Evolutionary conservation across 1,140 invertebrate species (phyloP), one percentile per base, ranked within the genome.

Genomic region (Brachionus sp.): DNA sequence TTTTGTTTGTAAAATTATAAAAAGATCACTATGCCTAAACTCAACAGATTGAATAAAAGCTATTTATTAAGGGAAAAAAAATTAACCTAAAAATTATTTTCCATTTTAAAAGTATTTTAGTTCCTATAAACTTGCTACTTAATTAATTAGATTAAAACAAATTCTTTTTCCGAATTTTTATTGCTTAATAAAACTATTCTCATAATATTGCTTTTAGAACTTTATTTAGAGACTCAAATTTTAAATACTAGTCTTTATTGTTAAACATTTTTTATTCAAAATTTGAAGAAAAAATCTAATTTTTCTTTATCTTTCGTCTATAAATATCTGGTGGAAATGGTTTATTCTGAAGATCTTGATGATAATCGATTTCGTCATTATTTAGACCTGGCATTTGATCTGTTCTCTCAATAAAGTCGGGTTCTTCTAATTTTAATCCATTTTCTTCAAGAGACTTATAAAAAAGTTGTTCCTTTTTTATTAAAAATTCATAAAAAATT

Each of bases 381-480:
- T 80, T 53, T 25, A 80, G 25, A 29, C 77, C 77, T n/a, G 62
- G 50, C 13, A 19, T 66, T 35, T 80, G 35, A 62, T 62, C 77
- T 7, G n/a, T 19, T 80, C 50, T 80, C 35, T 80, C 77, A 35
- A 80, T 62, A 62, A 80, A 80, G 3, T 80, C 25, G 4, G 46
- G 25, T 16, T 80, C 77, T 80, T 80, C 77, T 42, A 80, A 35
- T 39, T 66, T 62, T 13, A 80, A 23, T 9, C 62, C 77, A 50
- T 46, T 23, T 19, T 80, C 77, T 80, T 4, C 12, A 19, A 80
- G 25, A 4, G 25, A 33, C 35, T 80, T 62, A 62, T 66, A 66
- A 62, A 80, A 80, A 29, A 66, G 7, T 80, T 80, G 50, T 35
- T 80, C 77, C 50, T 80, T 46, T 10, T 9, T 42, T 10, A 29